Percentiles rank a stretch among this genome's conserved stretches.
Evolutionary conservation across 1,140 invertebrate species (phyloP).

Genomic region (Telenomus remus): DNA sequence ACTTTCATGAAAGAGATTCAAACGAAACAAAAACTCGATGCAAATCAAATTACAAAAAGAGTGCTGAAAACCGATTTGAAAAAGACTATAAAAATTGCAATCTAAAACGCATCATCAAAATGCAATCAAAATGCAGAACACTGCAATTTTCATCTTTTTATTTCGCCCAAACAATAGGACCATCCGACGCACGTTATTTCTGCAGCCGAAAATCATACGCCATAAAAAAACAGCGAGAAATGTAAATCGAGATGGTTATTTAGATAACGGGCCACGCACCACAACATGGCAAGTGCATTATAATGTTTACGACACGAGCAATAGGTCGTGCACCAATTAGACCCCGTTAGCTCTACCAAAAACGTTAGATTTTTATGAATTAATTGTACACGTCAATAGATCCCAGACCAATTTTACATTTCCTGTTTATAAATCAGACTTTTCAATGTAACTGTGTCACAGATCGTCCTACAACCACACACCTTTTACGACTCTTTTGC

Average conservation of each 20-base stretch:
- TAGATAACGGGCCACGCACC: constrained; percentile 35
- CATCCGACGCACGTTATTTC: constrained; percentile 8
- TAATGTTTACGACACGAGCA: constrained; percentile 30
- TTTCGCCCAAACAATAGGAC: constrained; percentile 8
- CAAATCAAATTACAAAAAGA: no score
- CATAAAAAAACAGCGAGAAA: constrained; percentile 12
- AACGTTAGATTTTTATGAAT: constrained; percentile 29
- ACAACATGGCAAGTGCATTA: constrained; percentile 34
- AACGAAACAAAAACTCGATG: background rate
- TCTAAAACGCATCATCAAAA: background rate
- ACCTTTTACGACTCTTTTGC: background rate
- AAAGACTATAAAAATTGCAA: no score
- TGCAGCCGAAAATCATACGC: constrained; percentile 17
- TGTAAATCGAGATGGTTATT: constrained; percentile 43
- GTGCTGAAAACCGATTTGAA: no score
- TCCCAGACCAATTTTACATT: constrained; percentile 13
- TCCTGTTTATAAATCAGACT: constrained; percentile 1
- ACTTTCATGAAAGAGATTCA: no score
- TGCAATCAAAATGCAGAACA: background rate
- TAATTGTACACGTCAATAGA: constrained; percentile 31
- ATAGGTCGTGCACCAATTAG: constrained; percentile 35
- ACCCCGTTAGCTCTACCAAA: constrained; percentile 42
- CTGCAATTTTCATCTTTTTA: background rate
- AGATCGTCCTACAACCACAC: constrained; percentile 7
- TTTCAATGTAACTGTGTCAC: background rate